Evolutionary conservation across 1,140 invertebrate species (phyloP).

Genomic region (Dinothrombium tinctorium): DNA sequence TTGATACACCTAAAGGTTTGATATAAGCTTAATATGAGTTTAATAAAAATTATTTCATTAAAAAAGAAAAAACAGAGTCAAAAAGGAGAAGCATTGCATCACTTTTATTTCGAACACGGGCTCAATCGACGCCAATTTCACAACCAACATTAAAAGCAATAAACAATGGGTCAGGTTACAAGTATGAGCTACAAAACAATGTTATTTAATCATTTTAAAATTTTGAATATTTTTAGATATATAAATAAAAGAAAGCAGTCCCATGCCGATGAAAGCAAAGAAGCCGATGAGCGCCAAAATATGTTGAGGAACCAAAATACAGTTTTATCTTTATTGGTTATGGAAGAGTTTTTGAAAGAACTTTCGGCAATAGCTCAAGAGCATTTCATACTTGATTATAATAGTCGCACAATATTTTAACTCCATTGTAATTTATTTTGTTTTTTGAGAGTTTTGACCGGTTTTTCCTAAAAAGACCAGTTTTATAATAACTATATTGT

Average conservation of each 20-base stretch:
- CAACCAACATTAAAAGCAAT: not conserved
- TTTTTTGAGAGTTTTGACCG: no score
- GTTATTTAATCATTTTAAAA: conserved; percentile 1
- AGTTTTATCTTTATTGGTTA: conserved; percentile 55
- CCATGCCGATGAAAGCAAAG: conserved; percentile 15
- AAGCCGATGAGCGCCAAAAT: conserved; percentile 25
- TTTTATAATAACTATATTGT: no score
- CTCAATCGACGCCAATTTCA: no score
- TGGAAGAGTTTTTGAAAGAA: conserved; percentile 83
- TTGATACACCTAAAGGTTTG: no score
- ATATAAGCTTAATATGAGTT: no score
- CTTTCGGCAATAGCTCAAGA: conserved; percentile 71
- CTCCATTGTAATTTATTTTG: not conserved
- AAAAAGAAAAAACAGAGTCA: no score
- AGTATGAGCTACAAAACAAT: not conserved
- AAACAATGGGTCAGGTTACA: not conserved
- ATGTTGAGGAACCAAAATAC: conserved; percentile 32
- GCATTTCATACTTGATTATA: conserved; percentile 32
- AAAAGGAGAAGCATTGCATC: no score
- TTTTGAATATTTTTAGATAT: not conserved
- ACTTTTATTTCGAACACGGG: no score
- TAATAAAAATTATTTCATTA: no score
- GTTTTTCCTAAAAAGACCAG: no score
- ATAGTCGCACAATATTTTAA: conserved; percentile 11
- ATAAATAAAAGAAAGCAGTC: conserved; percentile 9